These are phyloP conservation scores for Melipona quadrifasciata DNA, from an alignment of 1,140 invertebrate genomes.

Conservation along the genomic window DNA sequence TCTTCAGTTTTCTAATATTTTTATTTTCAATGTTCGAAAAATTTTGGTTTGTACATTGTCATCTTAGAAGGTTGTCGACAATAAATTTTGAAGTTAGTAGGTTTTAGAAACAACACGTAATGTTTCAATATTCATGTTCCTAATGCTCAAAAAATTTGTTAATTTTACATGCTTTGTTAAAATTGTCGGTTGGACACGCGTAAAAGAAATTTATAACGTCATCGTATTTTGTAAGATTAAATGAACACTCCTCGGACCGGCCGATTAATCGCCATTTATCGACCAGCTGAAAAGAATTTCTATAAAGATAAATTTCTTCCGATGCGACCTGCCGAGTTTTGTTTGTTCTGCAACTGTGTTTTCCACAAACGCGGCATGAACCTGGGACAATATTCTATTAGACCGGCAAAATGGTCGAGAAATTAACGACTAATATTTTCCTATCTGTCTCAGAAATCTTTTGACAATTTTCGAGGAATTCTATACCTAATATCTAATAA, in stretches of 20 bases:
- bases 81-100: no score
- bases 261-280: slow-evolving; percentile 29
- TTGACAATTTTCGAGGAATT: no score
- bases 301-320: slow-evolving; percentile 45
- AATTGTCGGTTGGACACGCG: neutral
- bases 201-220: no score
- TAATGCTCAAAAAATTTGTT: neutral
- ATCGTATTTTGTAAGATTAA: slow-evolving; percentile 24
- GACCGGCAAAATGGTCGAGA: slow-evolving; percentile 31
- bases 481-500: no score
- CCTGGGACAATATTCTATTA: slow-evolving; percentile 10
- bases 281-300: slow-evolving; percentile 18
- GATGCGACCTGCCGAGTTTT: no score
- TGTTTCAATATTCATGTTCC: neutral
- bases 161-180: neutral
- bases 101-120: no score
- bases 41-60: neutral
- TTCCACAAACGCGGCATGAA: slow-evolving; percentile 29
- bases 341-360: neutral
- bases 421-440: neutral
- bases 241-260: neutral
- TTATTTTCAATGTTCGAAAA: neutral
- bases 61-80: no score
- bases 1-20: neutral
- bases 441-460: no score